A percentile compares a stretch with the other conserved stretches of the same genome.
phyloP scores from a whole-genome alignment of 2,888 invertebrate species.

The Oscheius sp. region DNA sequence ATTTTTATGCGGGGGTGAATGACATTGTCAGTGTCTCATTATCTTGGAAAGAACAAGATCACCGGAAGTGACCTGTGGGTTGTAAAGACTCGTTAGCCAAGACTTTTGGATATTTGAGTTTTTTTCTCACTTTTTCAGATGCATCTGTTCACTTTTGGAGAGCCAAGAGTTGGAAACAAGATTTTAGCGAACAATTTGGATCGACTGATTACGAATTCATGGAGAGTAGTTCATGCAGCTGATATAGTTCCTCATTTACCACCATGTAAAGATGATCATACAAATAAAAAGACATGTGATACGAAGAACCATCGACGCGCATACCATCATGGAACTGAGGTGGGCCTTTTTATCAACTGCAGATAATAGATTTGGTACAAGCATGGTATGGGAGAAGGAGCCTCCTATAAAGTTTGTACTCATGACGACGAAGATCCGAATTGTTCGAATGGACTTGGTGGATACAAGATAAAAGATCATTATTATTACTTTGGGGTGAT shows the following conservation, averaged over 20 bases:
- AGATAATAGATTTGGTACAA: slow-evolving; percentile 31
- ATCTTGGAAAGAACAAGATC: too few species aligned
- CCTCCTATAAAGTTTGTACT: slow-evolving; percentile 27
- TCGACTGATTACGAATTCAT: slow-evolving; percentile 28
- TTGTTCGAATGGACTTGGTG: slow-evolving; percentile 25
- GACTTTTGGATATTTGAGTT: too few species aligned
- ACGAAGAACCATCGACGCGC: slow-evolving; percentile 9
- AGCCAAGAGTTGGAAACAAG: slow-evolving; percentile 46
- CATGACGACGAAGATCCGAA: slow-evolving; percentile 31
- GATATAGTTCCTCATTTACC: slow-evolving; percentile 49
- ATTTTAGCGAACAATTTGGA: slow-evolving; percentile 39
- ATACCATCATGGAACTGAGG: slow-evolving; percentile 40
- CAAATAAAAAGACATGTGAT: slow-evolving; percentile 15
- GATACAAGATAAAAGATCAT: slow-evolving; percentile 24
- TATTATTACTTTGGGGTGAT: slow-evolving; percentile 30
- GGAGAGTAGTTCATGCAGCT: slow-evolving; percentile 37
- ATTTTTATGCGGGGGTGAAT: too few species aligned
- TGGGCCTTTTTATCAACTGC: background rate
- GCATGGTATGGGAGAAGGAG: slow-evolving; percentile 31
- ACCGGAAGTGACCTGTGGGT: too few species aligned
- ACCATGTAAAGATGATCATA: slow-evolving; percentile 32
- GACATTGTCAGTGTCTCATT: too few species aligned
- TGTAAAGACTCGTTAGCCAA: too few species aligned
- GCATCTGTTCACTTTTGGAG: slow-evolving; percentile 43
- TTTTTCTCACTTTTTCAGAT: too few species aligned